Percentiles rank a stretch among this genome's conserved stretches.
Evolutionary conservation across 2,888 invertebrate genomes (phyloP).

Genomic region (Imbricaverruca yamaguchii): DNA sequence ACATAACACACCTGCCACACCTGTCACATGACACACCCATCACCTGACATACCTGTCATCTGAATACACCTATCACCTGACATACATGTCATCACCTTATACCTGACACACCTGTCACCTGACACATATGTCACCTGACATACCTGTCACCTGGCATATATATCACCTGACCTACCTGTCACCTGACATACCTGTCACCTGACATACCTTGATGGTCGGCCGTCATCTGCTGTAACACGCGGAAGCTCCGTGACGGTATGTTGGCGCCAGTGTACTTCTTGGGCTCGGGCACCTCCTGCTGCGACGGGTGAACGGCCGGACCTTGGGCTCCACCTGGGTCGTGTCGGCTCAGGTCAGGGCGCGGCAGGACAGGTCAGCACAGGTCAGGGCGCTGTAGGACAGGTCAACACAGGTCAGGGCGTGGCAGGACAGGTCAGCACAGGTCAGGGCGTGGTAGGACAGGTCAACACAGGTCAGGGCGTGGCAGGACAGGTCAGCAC

Average conservation of each 20-base stretch:
- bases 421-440: background rate
- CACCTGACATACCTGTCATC: too few species aligned
- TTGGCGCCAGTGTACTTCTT: slow-evolving; percentile 66
- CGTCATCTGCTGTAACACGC: slow-evolving; percentile 70
- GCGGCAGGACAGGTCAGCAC: background rate
- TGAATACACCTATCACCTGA: too few species aligned
- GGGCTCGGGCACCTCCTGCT: slow-evolving; percentile 54
- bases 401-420: background rate
- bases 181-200: background rate
- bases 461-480: too few species aligned
- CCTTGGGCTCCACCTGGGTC: background rate
- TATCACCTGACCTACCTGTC: too few species aligned
- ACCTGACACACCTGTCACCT: too few species aligned
- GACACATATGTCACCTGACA: too few species aligned
- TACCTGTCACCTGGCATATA: too few species aligned
- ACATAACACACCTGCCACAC: too few species aligned
- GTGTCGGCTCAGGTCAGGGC: background rate
- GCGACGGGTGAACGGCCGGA: slow-evolving; percentile 47
- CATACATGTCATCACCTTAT: too few species aligned
- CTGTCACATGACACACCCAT: too few species aligned
- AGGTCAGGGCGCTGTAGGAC: background rate
- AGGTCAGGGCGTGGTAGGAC: background rate
- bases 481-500: too few species aligned
- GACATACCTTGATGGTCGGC: slow-evolving; percentile 43
- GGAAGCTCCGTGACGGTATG: slow-evolving; percentile 73